phyloP scores from a whole-genome alignment of 2,113 vertebrate genomes.

The Empidonax alnorum region DNA sequence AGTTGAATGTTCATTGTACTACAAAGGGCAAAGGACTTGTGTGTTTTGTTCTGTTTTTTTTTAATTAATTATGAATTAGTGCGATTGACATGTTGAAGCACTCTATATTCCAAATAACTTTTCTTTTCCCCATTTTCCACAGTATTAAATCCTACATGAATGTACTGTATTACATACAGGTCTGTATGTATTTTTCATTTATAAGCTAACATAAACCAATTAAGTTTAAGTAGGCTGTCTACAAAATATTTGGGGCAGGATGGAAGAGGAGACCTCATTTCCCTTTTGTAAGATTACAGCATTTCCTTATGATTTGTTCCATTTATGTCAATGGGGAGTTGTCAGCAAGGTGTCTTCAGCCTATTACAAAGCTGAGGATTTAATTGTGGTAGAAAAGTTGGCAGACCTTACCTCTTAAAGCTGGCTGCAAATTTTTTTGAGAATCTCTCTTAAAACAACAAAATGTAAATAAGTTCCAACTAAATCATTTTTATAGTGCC shows the following conservation, averaged over 20 bases:
- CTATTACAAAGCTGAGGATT: background rate
- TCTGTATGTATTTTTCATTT: background rate
- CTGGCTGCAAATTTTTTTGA: background rate
- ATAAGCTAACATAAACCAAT: background rate
- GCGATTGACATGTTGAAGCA: background rate
- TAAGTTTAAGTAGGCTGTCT: background rate
- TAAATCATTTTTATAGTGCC: background rate
- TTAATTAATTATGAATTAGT: background rate
- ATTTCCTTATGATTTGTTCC: background rate
- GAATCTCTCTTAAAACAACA: background rate
- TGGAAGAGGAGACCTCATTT: background rate
- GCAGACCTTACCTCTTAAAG: background rate
- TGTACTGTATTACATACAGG: background rate
- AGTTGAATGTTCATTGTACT: background rate
- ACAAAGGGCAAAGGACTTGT: background rate
- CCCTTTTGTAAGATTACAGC: background rate
- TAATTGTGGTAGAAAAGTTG: background rate
- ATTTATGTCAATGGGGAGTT: background rate
- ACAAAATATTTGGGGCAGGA: background rate
- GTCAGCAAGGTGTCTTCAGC: fast-evolving
- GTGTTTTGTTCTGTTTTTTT: background rate
- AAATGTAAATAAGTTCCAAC: background rate
- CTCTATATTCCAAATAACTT: background rate
- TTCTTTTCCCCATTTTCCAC: background rate
- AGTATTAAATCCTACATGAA: background rate